A percentile compares a stretch with the other conserved stretches of the same genome.
These are phyloP conservation scores for Sebastes trivittatus DNA, from an alignment of 2,797 vertebrate genomes.

Conservation along the genomic window DNA sequence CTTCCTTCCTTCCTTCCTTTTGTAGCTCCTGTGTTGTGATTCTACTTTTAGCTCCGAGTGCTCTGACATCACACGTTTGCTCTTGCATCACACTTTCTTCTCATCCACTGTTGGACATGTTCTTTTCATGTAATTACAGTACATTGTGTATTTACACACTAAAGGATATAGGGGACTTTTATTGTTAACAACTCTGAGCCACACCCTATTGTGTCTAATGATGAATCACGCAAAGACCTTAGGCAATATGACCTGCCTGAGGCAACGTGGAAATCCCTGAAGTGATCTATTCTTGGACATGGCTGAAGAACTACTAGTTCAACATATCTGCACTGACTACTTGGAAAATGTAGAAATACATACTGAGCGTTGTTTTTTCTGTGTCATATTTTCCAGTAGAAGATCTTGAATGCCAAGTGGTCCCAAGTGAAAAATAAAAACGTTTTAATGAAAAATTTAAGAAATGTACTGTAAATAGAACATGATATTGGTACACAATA, in stretches of 20 bases:
- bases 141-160: neutral
- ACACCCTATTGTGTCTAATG: neutral
- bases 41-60: conserved; percentile 60
- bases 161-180: neutral
- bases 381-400: neutral
- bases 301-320: neutral
- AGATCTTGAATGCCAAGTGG: neutral
- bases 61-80: neutral
- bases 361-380: neutral
- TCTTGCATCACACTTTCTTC: conserved; percentile 44
- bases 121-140: neutral
- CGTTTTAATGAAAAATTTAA: neutral
- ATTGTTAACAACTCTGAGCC: neutral
- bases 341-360: neutral
- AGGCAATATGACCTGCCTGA: neutral
- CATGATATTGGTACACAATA: neutral
- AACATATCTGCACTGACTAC: neutral
- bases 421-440: neutral
- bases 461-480: neutral
- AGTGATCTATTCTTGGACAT: neutral
- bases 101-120: neutral
- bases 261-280: neutral
- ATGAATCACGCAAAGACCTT: neutral
- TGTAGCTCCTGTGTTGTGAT: conserved; percentile 25
- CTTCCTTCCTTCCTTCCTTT: neutral